Evolutionary conservation across 1,140 invertebrate species (phyloP).

Genomic region (Drosophila triauraria): DNA sequence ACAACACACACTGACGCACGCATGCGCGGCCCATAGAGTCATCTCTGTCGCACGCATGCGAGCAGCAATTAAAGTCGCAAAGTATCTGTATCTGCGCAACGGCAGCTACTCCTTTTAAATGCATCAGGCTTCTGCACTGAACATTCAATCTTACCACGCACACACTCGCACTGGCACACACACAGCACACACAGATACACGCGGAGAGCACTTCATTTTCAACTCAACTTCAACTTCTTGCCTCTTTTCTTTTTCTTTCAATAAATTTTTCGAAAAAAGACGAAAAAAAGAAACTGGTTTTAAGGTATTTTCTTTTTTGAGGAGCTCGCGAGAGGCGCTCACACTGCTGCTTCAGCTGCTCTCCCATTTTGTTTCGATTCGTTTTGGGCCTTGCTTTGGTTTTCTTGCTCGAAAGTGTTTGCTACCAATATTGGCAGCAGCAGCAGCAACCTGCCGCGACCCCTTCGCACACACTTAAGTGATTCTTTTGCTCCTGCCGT

Average conservation of each 20-base stretch:
- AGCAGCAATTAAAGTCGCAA: slow-evolving; percentile 68
- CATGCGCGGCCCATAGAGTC: slow-evolving; percentile 56
- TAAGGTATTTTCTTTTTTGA: slow-evolving; percentile 82
- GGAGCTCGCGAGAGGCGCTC: slow-evolving; percentile 50
- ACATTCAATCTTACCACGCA: slow-evolving; percentile 74
- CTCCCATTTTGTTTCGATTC: slow-evolving; percentile 41
- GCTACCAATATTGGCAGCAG: slow-evolving; percentile 74
- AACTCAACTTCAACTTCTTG: slow-evolving; percentile 75
- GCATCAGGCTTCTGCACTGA: slow-evolving; percentile 77
- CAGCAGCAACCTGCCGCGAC: slow-evolving; percentile 58
- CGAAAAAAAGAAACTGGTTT: slow-evolving; percentile 77
- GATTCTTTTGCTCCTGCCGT: slow-evolving; percentile 75
- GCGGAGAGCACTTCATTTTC: slow-evolving; percentile 71
- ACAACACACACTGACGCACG: slow-evolving; percentile 18
- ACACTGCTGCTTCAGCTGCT: slow-evolving; percentile 50
- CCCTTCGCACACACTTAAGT: slow-evolving; percentile 59
- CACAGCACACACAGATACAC: slow-evolving; percentile 25
- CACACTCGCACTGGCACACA: slow-evolving; percentile 38
- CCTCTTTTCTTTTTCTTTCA: slow-evolving; percentile 72
- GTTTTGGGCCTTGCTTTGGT: slow-evolving; percentile 29
- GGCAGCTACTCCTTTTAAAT: slow-evolving; percentile 80
- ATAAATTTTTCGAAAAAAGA: slow-evolving; percentile 71
- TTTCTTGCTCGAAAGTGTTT: slow-evolving; percentile 16
- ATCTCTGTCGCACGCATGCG: slow-evolving; percentile 68
- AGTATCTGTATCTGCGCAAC: slow-evolving; percentile 75